These are phyloP conservation scores for Hirundichthys speculiger DNA, from an alignment of 2,113 vertebrate species.

Conservation along the genomic window DNA sequence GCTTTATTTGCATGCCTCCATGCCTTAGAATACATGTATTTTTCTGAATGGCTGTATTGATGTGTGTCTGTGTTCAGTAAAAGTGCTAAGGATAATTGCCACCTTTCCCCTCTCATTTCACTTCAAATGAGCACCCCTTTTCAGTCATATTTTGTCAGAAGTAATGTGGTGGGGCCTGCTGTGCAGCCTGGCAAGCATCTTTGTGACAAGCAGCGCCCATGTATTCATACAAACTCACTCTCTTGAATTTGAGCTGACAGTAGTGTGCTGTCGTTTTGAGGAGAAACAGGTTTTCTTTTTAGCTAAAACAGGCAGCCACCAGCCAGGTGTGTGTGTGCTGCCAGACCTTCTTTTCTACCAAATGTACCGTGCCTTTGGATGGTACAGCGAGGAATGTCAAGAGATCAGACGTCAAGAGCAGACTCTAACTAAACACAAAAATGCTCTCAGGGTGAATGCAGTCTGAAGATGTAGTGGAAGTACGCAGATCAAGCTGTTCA, in stretches of 20 bases:
- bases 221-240: slow-evolving; percentile 59
- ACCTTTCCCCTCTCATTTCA: slow-evolving; percentile 13
- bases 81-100: slow-evolving; percentile 26
- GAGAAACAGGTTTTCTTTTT: slow-evolving; percentile 50
- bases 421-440: slow-evolving; percentile 35
- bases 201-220: slow-evolving; percentile 60
- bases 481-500: too few species aligned
- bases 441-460: slow-evolving; percentile 22
- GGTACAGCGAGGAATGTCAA: slow-evolving; percentile 11
- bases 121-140: slow-evolving; percentile 45
- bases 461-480: too few species aligned
- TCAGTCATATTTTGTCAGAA: slow-evolving; percentile 42
- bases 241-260: slow-evolving; percentile 45
- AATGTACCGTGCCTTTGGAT: slow-evolving; percentile 9
- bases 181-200: slow-evolving; percentile 65
- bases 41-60: slow-evolving; percentile 62
- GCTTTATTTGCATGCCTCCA: slow-evolving; percentile 12
- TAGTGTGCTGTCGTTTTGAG: slow-evolving; percentile 52
- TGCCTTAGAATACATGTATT: background rate
- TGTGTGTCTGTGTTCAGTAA: slow-evolving; percentile 24
- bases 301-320: slow-evolving; percentile 15
- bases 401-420: slow-evolving; percentile 50
- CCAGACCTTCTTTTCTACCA: slow-evolving; percentile 21
- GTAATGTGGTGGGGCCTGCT: slow-evolving; percentile 35
- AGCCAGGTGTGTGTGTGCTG: slow-evolving; percentile 16